Conservation (phyloP, 2,113 vertebrate species). For the Otis tarda region DNA sequence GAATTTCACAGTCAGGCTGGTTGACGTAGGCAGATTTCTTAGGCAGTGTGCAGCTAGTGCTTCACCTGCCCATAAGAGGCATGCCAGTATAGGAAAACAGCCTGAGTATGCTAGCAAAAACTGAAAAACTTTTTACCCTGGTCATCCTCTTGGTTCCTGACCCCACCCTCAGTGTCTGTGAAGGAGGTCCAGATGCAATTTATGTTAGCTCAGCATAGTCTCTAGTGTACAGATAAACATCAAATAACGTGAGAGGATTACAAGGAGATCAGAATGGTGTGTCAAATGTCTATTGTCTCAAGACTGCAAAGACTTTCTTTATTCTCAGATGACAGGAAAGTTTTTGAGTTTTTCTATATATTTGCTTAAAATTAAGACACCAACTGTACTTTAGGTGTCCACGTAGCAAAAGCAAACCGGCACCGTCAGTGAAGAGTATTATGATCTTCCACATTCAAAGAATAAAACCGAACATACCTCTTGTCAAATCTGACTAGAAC, state of each 20-base stretch:
- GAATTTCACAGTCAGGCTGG: neutral
- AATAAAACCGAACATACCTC: neutral
- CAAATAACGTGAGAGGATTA: neutral
- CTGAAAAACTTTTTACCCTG: neutral
- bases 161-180: neutral
- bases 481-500: neutral
- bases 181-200: neutral
- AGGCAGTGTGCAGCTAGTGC: neutral
- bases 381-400: neutral
- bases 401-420: neutral
- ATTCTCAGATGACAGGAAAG: neutral
- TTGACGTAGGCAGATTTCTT: neutral
- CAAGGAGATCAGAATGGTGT: neutral
- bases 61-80: neutral
- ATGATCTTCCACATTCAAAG: constrained; percentile 17
- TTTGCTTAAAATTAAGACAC: constrained; percentile 28
- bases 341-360: constrained; percentile 36
- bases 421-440: neutral
- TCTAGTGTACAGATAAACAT: neutral
- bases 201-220: neutral
- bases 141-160: neutral
- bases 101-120: neutral
- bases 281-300: neutral
- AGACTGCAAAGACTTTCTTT: neutral
- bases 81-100: neutral